Evolutionary conservation across 2,888 invertebrate species (phyloP).

Genomic region (Gerris lacustris): DNA sequence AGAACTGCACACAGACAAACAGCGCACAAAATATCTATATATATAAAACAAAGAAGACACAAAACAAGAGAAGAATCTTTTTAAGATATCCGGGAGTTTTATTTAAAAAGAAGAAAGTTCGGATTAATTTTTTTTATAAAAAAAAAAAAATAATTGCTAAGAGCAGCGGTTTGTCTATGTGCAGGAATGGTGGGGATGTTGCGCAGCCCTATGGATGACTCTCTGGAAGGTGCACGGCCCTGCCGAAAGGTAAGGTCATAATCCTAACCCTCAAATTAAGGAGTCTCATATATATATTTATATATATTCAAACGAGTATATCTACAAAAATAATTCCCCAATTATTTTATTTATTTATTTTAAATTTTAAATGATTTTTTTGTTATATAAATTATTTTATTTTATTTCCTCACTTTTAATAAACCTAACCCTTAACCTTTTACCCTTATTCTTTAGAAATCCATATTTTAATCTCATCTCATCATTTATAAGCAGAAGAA

Average conservation of each 20-base stretch:
- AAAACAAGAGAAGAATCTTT: slow-evolving; percentile 2
- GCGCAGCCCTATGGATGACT: neutral
- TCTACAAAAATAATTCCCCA: too few relatives aligned
- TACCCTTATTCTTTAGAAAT: too few relatives aligned
- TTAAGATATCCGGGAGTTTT: neutral
- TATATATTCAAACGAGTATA: too few relatives aligned
- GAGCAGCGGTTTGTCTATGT: slow-evolving; percentile 39
- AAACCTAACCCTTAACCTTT: too few relatives aligned
- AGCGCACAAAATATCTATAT: slow-evolving; percentile 19
- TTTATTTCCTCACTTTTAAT: too few relatives aligned
- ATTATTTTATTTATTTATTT: too few relatives aligned
- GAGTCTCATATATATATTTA: too few relatives aligned
- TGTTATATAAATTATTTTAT: too few relatives aligned
- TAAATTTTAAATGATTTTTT: too few relatives aligned
- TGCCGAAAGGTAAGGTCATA: neutral
- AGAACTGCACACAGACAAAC: slow-evolving; percentile 28
- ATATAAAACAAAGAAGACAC: slow-evolving; percentile 20
- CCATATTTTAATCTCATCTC: too few relatives aligned
- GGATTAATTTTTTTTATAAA: neutral
- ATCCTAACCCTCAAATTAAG: neutral
- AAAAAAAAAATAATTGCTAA: neutral
- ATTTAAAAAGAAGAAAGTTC: neutral
- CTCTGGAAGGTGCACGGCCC: neutral
- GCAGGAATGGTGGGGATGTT: slow-evolving; percentile 34
- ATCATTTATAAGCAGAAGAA: too few relatives aligned